Evolutionary conservation across 2,888 invertebrate genomes (phyloP).

Genomic region (Lasioglossum lativentre): DNA sequence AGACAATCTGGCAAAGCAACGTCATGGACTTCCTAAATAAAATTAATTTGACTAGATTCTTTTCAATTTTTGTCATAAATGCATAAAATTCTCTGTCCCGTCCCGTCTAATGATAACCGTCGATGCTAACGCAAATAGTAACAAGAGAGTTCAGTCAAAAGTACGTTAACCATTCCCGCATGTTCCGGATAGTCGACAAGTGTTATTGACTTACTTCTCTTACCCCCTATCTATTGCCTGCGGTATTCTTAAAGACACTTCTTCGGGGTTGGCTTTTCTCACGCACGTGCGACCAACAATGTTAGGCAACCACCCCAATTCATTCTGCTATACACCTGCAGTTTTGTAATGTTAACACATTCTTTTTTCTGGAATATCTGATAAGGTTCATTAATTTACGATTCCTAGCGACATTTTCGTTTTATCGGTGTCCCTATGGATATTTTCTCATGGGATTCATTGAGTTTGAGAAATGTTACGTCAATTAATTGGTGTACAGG

Average conservation of each 20-base stretch:
- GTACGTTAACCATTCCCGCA: constrained; percentile 37
- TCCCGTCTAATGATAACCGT: not conserved
- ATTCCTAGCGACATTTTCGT: not conserved
- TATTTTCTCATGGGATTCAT: not conserved
- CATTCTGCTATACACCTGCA: constrained; percentile 34
- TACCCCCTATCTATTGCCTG: not conserved
- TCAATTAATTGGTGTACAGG: not conserved
- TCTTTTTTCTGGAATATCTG: constrained; percentile 7
- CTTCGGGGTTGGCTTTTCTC: constrained; percentile 35
- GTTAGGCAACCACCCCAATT: constrained; percentile 11
- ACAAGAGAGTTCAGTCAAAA: constrained; percentile 16
- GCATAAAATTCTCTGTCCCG: too few species aligned
- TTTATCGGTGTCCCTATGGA: not conserved
- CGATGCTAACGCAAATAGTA: constrained; percentile 10
- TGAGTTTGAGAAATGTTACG: not conserved
- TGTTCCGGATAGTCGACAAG: constrained; percentile 19
- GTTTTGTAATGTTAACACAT: constrained; percentile 1
- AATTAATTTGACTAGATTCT: too few species aligned
- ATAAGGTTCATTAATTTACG: not conserved
- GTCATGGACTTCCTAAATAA: too few species aligned
- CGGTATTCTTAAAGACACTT: not conserved
- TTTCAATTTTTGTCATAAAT: too few species aligned
- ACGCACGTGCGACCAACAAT: constrained; percentile 42
- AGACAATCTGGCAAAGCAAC: too few species aligned
- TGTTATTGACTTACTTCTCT: constrained; percentile 2